Conservation (phyloP, 2,797 vertebrate genomes). For the Cirrhinus mrigala region DNA sequence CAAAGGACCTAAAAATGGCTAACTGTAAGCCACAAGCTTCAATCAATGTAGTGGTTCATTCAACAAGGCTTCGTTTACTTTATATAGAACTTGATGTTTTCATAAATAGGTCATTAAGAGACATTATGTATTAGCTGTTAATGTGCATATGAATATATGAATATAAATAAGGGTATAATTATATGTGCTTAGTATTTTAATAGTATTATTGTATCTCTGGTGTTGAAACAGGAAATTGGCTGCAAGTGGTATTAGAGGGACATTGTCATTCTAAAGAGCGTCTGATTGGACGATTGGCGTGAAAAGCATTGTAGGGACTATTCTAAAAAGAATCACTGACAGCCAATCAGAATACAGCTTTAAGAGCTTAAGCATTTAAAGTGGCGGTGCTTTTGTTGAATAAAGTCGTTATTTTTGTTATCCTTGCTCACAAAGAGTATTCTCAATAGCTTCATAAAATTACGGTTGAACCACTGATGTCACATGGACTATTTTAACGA, state of each 20-base stretch:
- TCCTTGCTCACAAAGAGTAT: too few relatives aligned
- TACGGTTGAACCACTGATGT: too few relatives aligned
- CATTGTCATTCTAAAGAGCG: background rate
- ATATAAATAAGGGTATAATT: background rate
- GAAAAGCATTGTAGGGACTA: too few relatives aligned
- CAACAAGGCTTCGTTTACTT: background rate
- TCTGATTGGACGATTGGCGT: too few relatives aligned
- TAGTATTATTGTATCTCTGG: background rate
- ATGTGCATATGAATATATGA: background rate
- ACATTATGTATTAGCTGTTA: background rate
- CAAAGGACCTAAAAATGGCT: constrained; percentile 4
- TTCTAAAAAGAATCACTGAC: too few relatives aligned
- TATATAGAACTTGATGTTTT: background rate
- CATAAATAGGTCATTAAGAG: background rate
- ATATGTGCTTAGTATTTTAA: background rate
- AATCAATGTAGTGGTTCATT: background rate
- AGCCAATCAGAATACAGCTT: background rate
- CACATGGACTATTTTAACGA: too few relatives aligned
- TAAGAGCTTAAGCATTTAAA: background rate
- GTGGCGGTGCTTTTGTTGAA: too few relatives aligned
- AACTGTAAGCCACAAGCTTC: constrained; percentile 24
- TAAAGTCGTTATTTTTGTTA: too few relatives aligned
- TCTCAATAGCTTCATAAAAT: too few relatives aligned
- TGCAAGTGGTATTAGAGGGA: background rate
- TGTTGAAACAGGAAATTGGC: background rate